Evolutionary conservation across 1,140 invertebrate genomes (phyloP), one percentile per base, ranked within the genome.

Genomic region (Bombus difficillimus): DNA sequence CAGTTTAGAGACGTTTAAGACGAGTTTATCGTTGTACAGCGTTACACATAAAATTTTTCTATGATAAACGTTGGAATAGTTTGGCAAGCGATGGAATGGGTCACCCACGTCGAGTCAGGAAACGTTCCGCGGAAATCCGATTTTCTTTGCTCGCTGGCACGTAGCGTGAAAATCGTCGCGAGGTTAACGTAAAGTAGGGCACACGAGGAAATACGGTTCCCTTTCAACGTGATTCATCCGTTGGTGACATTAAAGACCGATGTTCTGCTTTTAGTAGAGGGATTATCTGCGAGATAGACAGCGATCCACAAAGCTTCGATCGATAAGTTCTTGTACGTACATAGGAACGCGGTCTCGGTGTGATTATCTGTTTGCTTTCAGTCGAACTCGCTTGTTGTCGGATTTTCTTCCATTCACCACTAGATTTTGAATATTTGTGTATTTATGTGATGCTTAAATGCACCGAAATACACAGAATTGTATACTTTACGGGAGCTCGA

Each of bases 101-200:
- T 68, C 18, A 53, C 5, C 47, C 47, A 53, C 3, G 59, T 34
- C 41, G 25, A 34, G 34, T 43, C 18, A 0, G 47, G 18, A 9
- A 41, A 62, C 57, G 34, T 37, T 15, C 8, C 66, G 71, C 43
- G 71, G 57, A 75, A 74, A 82, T 75, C 25, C 32, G 81, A 75
- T 83, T 83, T 83, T 76, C 81, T n/a, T 22, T 41, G 53, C 32
- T 34, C 10, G 0, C 37, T 6, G 10, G 18, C 18, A 22, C 47
- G 18, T 53, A 34, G 18, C 73, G 32, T 3, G 15, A 18, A 64
- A 66, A 75, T 74, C 53, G 22, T n/a, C 13, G 2, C 68, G 47
- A 72, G 79, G 47, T 34, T 34, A 34, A 13, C 73, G 10, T 34
- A 28, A 77, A 83, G 28, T 77, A n/a, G 59, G 43, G 1, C 79